Percentiles rank a stretch among this genome's conserved stretches.
Evolutionary conservation across 2,797 vertebrate genomes (phyloP).

Genomic region (Peromyscus attwateri): DNA sequence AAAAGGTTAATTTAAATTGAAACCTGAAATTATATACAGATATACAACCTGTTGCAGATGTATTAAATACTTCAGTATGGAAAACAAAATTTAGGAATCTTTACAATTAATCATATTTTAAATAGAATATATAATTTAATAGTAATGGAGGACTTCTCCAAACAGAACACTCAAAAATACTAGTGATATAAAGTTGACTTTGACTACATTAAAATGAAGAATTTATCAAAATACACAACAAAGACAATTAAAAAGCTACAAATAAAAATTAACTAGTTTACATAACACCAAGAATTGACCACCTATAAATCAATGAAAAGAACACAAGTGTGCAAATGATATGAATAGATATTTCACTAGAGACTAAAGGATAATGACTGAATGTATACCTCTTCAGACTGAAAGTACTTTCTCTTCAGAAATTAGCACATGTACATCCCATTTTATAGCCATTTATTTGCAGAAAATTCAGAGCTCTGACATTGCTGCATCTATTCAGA

Average conservation of each 20-base stretch:
- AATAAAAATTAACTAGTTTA: background rate
- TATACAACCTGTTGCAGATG: background rate
- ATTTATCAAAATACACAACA: background rate
- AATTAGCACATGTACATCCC: background rate
- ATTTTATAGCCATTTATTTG: background rate
- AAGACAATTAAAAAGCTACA: background rate
- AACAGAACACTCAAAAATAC: background rate
- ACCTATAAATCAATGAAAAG: background rate
- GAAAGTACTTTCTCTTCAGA: background rate
- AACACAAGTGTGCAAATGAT: background rate
- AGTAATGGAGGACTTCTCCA: background rate
- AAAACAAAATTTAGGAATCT: background rate
- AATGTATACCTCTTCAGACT: background rate
- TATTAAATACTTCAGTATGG: background rate
- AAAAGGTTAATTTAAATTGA: conserved; percentile 12
- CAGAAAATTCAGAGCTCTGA: background rate
- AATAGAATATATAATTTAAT: background rate
- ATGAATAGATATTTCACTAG: background rate
- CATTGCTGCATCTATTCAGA: background rate
- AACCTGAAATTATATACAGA: background rate
- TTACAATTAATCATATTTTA: background rate
- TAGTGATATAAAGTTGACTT: too few species aligned
- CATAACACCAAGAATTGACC: background rate
- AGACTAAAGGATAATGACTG: background rate
- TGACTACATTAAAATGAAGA: conserved; percentile 16